Evolutionary conservation across 2,888 invertebrate species (phyloP).

Genomic region (Drosophila anomalata): DNA sequence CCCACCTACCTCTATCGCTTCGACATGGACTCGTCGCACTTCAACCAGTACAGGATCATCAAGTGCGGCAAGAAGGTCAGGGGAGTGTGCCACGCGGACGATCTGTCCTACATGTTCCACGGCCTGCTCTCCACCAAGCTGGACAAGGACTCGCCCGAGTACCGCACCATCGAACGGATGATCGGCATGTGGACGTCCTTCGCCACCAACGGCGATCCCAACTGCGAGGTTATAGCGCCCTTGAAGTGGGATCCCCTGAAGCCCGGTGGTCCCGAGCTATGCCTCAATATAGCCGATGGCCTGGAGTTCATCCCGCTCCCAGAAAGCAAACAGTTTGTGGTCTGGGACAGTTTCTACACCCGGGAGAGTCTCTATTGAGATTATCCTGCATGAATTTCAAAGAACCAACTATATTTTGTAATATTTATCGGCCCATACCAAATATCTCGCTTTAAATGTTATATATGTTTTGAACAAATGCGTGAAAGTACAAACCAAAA

Average conservation of each 20-base stretch:
- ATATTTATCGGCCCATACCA: not conserved
- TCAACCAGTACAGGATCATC: slow-evolving; percentile 78
- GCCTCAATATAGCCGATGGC: slow-evolving; percentile 78
- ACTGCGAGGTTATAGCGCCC: slow-evolving; percentile 71
- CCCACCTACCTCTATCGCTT: slow-evolving; percentile 83
- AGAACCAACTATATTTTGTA: not conserved
- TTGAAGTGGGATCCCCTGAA: slow-evolving; percentile 67
- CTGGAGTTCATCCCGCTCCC: slow-evolving; percentile 75
- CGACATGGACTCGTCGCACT: slow-evolving; percentile 81
- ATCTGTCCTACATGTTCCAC: slow-evolving; percentile 82
- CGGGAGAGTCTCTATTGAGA: slow-evolving; percentile 57
- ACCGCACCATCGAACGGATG: slow-evolving; percentile 80
- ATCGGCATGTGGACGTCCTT: slow-evolving; percentile 81
- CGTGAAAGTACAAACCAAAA: not conserved
- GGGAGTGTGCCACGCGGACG: slow-evolving; percentile 82
- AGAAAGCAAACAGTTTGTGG: slow-evolving; percentile 69
- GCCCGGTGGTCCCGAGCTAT: slow-evolving; percentile 60
- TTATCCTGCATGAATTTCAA: not conserved
- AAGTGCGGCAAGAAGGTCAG: slow-evolving; percentile 73
- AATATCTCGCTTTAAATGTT: slow-evolving; percentile 7
- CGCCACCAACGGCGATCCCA: slow-evolving; percentile 80
- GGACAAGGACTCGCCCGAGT: slow-evolving; percentile 67
- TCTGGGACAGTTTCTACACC: slow-evolving; percentile 78
- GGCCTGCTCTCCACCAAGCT: slow-evolving; percentile 64
- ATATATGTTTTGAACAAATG: not conserved